Conservation (phyloP, 2,888 invertebrate species). For the Xylota sylvarum region DNA sequence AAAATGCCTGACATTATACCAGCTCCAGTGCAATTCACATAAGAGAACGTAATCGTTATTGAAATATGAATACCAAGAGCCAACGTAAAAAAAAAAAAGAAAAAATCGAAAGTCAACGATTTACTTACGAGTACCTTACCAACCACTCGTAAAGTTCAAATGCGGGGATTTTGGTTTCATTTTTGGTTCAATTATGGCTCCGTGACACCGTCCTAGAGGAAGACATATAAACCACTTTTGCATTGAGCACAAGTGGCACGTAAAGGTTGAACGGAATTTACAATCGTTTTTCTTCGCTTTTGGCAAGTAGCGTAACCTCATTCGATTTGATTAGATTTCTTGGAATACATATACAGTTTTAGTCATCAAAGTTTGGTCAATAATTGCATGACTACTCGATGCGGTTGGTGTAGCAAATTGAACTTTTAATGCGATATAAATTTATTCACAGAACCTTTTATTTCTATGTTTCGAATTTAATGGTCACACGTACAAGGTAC, state of each 20-base stretch:
- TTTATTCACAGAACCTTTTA: neutral
- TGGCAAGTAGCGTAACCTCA: slow-evolving; percentile 5
- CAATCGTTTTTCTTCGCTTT: neutral
- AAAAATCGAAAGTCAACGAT: slow-evolving; percentile 50
- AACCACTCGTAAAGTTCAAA: slow-evolving; percentile 44
- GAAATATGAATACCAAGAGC: slow-evolving; percentile 53
- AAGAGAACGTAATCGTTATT: slow-evolving; percentile 39
- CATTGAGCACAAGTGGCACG: slow-evolving; percentile 13
- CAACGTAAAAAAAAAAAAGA: neutral
- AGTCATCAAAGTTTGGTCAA: slow-evolving; percentile 5
- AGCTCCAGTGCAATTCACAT: slow-evolving; percentile 14
- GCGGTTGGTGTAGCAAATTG: neutral
- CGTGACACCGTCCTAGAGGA: slow-evolving; percentile 30
- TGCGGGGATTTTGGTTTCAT: slow-evolving; percentile 1
- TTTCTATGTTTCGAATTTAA: neutral
- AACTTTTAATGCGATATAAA: neutral
- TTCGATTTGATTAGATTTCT: slow-evolving; percentile 7
- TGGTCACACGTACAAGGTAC: neutral
- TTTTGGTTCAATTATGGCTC: slow-evolving; percentile 12
- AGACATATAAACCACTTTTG: slow-evolving; percentile 22
- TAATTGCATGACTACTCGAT: neutral
- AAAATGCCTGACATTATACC: neutral
- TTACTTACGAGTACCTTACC: slow-evolving; percentile 15
- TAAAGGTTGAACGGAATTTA: slow-evolving; percentile 6
- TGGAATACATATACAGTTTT: neutral